Percentiles rank a stretch among this genome's conserved stretches.
Conservation (phyloP, 2,888 invertebrate genomes). For the Melanophora roralis region DNA sequence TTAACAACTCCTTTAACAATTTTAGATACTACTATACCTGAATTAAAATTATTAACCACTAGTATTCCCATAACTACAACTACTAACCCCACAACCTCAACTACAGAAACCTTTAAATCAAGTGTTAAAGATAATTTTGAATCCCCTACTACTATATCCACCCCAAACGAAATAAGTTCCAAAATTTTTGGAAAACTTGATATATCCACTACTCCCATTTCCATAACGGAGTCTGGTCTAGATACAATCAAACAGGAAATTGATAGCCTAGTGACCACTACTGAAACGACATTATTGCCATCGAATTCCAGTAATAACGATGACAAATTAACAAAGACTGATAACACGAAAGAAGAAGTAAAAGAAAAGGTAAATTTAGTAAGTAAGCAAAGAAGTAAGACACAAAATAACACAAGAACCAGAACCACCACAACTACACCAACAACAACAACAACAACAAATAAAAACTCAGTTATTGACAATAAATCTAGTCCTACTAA, state of each 20-base stretch:
- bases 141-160: slow-evolving; percentile 51
- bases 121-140: slow-evolving; percentile 39
- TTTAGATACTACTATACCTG: slow-evolving; percentile 66
- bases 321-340: slow-evolving; percentile 61
- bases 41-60: slow-evolving; percentile 66
- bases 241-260: slow-evolving; percentile 61
- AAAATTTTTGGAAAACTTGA: slow-evolving; percentile 49
- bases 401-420: slow-evolving; percentile 64
- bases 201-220: slow-evolving; percentile 53
- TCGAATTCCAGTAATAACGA: slow-evolving; percentile 24
- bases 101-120: slow-evolving; percentile 46
- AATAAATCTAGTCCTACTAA: slow-evolving; percentile 55
- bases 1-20: slow-evolving; percentile 65
- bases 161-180: slow-evolving; percentile 57
- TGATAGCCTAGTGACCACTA: slow-evolving; percentile 47
- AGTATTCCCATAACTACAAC: slow-evolving; percentile 52
- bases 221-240: slow-evolving; percentile 66
- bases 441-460: slow-evolving; percentile 57
- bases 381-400: slow-evolving; percentile 57
- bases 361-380: slow-evolving; percentile 68
- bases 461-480: slow-evolving; percentile 46
- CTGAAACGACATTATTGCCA: slow-evolving; percentile 44
- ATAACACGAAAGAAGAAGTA: slow-evolving; percentile 63
- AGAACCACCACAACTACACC: slow-evolving; percentile 63
- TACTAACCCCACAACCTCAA: slow-evolving; percentile 62